These are phyloP conservation scores for Heptranchias perlo DNA, from an alignment of 2,113 vertebrate genomes.

Conservation along the genomic window DNA sequence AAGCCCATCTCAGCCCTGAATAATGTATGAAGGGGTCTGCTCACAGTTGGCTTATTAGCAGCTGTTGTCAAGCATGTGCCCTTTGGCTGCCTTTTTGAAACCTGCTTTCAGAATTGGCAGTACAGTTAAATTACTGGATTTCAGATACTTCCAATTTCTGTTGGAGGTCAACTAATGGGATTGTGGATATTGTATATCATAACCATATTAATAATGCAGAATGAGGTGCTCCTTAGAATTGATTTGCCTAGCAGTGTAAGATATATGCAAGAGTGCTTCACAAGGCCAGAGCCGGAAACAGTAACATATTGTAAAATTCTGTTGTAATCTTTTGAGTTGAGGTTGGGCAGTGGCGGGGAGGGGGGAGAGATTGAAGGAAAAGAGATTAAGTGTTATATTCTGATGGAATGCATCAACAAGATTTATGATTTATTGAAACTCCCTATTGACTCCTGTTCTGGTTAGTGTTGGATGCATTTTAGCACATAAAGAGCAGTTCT, in stretches of 20 bases:
- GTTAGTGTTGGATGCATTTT: not conserved
- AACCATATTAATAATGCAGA: slow-evolving; percentile 52
- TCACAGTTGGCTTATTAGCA: slow-evolving; percentile 37
- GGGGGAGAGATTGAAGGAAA: not conserved
- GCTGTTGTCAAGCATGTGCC: slow-evolving; percentile 22
- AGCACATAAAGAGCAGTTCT: not conserved
- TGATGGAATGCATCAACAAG: not conserved
- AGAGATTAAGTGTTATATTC: not conserved
- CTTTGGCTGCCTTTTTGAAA: not conserved
- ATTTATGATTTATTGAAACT: not conserved
- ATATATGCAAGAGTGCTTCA: not conserved
- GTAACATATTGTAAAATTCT: not conserved
- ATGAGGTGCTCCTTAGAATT: slow-evolving; percentile 43
- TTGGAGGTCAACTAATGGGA: slow-evolving; percentile 51
- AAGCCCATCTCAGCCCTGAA: slow-evolving; percentile 39
- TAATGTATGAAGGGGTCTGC: slow-evolving; percentile 39
- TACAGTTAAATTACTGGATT: not conserved
- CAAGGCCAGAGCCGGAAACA: not conserved
- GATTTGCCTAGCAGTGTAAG: slow-evolving; percentile 41
- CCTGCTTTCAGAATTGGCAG: not conserved
- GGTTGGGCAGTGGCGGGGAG: no score
- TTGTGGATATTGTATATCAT: slow-evolving; percentile 50
- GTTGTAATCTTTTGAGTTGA: not conserved
- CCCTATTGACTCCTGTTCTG: not conserved
- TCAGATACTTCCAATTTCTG: slow-evolving; percentile 41